Conservation (phyloP, 1,140 invertebrate genomes). For the Drosophila ironensis region DNA sequence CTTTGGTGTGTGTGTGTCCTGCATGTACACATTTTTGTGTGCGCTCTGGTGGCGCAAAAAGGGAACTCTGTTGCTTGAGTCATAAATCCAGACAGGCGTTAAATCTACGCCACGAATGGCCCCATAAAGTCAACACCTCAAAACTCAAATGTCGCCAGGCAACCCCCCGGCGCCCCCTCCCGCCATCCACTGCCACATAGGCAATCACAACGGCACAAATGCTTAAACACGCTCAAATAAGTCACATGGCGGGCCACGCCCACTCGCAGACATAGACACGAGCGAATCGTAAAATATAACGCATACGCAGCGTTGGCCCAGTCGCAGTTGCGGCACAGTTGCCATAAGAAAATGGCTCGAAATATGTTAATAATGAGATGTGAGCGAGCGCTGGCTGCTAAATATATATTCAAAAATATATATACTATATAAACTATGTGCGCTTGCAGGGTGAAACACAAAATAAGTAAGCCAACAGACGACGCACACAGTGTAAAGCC, state of each 20-base stretch:
- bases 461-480: slow-evolving; percentile 1
- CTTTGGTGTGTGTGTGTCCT: not conserved
- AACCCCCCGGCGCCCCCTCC: not conserved
- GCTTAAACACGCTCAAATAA: slow-evolving; percentile 64
- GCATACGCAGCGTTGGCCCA: slow-evolving; percentile 61
- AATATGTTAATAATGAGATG: slow-evolving; percentile 78
- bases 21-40: not conserved
- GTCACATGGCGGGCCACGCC: slow-evolving; percentile 72
- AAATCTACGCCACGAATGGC: slow-evolving; percentile 46
- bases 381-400: slow-evolving; percentile 47
- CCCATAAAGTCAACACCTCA: slow-evolving; percentile 59
- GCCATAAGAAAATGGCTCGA: slow-evolving; percentile 73
- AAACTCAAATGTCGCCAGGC: slow-evolving; percentile 43
- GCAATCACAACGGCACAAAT: slow-evolving; percentile 65
- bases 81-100: slow-evolving; percentile 53
- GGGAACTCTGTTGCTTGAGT: slow-evolving; percentile 35
- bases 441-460: not conserved
- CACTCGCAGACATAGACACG: slow-evolving; percentile 51
- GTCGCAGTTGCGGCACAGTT: slow-evolving; percentile 39
- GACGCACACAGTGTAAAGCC: slow-evolving; percentile 49
- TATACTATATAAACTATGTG: not conserved
- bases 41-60: not conserved
- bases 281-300: slow-evolving; percentile 66
- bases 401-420: slow-evolving; percentile 13
- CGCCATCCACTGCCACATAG: slow-evolving; percentile 20